Evolutionary conservation across 2,113 vertebrate genomes (phyloP).

Genomic region (Chaetura pelagica): DNA sequence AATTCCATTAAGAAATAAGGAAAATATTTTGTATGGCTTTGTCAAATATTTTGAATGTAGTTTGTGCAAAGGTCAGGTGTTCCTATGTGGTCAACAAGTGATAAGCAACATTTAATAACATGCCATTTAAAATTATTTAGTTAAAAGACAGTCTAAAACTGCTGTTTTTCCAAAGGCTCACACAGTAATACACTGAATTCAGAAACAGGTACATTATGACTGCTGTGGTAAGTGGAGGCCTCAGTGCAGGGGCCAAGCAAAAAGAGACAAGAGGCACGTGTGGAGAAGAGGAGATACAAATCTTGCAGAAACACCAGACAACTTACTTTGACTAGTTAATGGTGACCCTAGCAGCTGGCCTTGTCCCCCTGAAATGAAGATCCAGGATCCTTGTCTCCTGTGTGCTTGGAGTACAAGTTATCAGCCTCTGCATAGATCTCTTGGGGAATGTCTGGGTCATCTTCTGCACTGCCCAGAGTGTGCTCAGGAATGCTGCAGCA

Average conservation of each 20-base stretch:
- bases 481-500: not conserved
- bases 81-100: not conserved
- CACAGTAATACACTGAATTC: not conserved
- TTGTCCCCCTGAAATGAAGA: not conserved
- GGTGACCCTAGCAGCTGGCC: not conserved
- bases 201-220: not conserved
- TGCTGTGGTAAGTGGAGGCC: not conserved
- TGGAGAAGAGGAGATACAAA: not conserved
- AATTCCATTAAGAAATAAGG: not conserved
- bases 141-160: not conserved
- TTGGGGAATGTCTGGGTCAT: not conserved
- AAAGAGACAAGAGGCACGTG: not conserved
- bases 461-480: not conserved
- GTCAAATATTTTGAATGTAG: not conserved
- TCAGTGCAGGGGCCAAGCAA: not conserved
- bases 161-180: not conserved
- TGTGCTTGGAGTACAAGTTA: not conserved
- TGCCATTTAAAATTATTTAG: not conserved
- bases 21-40: not conserved
- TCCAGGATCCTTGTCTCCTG: not conserved
- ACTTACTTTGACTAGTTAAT: not conserved
- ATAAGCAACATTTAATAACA: rapidly evolving
- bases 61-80: not conserved
- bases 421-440: not conserved
- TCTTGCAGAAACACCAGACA: not conserved